Percentiles rank a stretch among this genome's conserved stretches.
phyloP scores from a whole-genome alignment of 30 jellyfish, hydroid and myxozoan species.

The Clytia hemisphaerica region DNA sequence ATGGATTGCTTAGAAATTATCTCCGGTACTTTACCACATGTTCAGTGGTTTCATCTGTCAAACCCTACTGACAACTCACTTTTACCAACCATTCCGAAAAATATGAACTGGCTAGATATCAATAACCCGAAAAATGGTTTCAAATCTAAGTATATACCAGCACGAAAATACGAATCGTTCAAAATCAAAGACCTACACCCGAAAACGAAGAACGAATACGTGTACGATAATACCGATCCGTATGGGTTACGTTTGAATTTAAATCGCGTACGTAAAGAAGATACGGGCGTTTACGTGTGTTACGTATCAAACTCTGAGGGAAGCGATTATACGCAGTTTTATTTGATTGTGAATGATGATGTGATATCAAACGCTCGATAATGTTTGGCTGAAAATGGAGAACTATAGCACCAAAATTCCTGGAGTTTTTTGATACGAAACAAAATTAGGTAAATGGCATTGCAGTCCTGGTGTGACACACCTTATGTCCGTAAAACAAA shows the following conservation, averaged over 20 bases:
- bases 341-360: too few relatives aligned
- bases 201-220: slow-evolving; percentile 25
- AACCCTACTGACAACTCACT: background rate
- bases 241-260: slow-evolving; percentile 71
- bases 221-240: slow-evolving; percentile 75
- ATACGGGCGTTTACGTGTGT: slow-evolving; percentile 83
- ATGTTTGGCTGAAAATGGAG: too few relatives aligned
- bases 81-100: slow-evolving; percentile 18
- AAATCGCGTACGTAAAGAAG: slow-evolving; percentile 48
- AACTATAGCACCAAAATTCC: too few relatives aligned
- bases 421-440: too few relatives aligned
- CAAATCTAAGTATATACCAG: slow-evolving; percentile 18
- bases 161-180: slow-evolving; percentile 15
- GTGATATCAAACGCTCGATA: too few relatives aligned
- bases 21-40: slow-evolving; percentile 73
- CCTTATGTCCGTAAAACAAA: too few relatives aligned
- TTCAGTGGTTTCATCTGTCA: slow-evolving; percentile 57
- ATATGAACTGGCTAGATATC: slow-evolving; percentile 15
- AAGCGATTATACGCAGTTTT: slow-evolving; percentile 32
- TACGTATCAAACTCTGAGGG: slow-evolving; percentile 79
- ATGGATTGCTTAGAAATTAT: slow-evolving; percentile 76
- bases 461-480: too few relatives aligned
- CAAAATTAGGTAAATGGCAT: too few relatives aligned
- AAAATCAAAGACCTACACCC: slow-evolving; percentile 2
- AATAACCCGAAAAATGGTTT: background rate